Percentiles rank a stretch among this genome's conserved stretches.
Conservation (phyloP, 1,140 invertebrate species). For the Lordiphosa mommai region DNA sequence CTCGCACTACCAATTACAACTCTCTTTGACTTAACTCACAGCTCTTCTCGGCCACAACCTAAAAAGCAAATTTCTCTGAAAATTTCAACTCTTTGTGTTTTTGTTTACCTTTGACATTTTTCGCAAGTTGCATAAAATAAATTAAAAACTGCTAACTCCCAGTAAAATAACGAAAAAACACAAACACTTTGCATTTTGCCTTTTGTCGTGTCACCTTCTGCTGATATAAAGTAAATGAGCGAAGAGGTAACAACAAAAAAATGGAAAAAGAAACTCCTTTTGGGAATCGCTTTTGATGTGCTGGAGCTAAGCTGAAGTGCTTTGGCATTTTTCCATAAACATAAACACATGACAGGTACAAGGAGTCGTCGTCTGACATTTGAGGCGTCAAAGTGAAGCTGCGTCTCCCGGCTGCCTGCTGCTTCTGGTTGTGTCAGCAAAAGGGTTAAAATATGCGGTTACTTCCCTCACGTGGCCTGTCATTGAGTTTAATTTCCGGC, state of each 20-base stretch:
- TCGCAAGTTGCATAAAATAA: constrained; percentile 68
- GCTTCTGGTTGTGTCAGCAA: constrained; percentile 43
- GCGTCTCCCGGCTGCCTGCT: constrained; percentile 1
- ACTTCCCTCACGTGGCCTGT: constrained; percentile 42
- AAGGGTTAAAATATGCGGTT: constrained; percentile 53
- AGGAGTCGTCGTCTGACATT: constrained; percentile 39
- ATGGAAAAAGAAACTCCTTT: neutral
- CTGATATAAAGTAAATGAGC: constrained; percentile 31
- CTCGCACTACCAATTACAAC: neutral
- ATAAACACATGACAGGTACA: constrained; percentile 49
- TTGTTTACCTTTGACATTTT: constrained; percentile 61
- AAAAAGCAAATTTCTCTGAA: constrained; percentile 30
- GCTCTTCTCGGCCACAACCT: neutral
- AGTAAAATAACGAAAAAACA: constrained; percentile 2
- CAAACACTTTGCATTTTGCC: constrained; percentile 54
- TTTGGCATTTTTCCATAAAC: constrained; percentile 51
- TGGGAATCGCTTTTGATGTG: constrained; percentile 67
- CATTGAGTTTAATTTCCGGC: constrained; percentile 72
- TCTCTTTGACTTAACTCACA: neutral
- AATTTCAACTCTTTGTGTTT: constrained; percentile 31
- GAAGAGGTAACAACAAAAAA: neutral
- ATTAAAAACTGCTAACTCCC: constrained; percentile 59
- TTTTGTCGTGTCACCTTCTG: constrained; percentile 49
- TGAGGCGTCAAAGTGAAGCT: constrained; percentile 25
- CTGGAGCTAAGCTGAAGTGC: constrained; percentile 29